Evolutionary conservation across 2,888 invertebrate genomes (phyloP), one percentile per base, ranked within the genome.

Genomic region (Ormyrus thymus): DNA sequence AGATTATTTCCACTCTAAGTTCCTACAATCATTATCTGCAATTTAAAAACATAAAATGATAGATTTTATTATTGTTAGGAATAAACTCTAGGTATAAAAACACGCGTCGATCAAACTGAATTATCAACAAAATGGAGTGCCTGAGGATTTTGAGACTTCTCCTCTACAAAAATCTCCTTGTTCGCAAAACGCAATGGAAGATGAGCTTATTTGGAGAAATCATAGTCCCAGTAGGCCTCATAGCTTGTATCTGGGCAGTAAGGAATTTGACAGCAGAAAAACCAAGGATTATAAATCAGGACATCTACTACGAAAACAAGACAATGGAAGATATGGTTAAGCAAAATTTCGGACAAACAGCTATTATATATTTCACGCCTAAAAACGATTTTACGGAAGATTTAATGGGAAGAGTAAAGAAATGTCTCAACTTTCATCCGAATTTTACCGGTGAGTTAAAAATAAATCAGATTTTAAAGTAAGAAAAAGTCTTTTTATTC

Each of bases 151-250:
- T 88, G 51, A 68, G 79, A 9, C 82, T 90, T 7, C 78, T 90
- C 11, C 71, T 89, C 73, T 81, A 84, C 73, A 90, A 90, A 81
- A 87, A 88, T 78, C 81, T 83, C 5, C 64, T 87, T 8, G 85
- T 89, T 7, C 85, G 89, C 13, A 86, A 82, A 53, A 86, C 87
- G 15, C 86, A 88, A 65, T 89, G 89, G 88, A 84, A 84, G 53
- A 65, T 81, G 11, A 84, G 81, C 8, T 15, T 89, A 45, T 83
- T 89, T 11, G 76, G 86, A 6, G 86, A 90, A 78, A 82, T 87
- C 72, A 15, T 86, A 6, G 69, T 89, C 66, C 88, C 89, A 8
- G 64, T 89, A 8, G 69, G 82, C 9, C 75, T 89, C 13, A 86
- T 90, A n/a, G 29, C 84, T 5, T 78, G 86, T 13, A 82, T 85